A percentile compares a stretch with the other conserved stretches of the same genome.
Conservation (phyloP, 2,113 vertebrate genomes). For the Bos javanicus region DNA sequence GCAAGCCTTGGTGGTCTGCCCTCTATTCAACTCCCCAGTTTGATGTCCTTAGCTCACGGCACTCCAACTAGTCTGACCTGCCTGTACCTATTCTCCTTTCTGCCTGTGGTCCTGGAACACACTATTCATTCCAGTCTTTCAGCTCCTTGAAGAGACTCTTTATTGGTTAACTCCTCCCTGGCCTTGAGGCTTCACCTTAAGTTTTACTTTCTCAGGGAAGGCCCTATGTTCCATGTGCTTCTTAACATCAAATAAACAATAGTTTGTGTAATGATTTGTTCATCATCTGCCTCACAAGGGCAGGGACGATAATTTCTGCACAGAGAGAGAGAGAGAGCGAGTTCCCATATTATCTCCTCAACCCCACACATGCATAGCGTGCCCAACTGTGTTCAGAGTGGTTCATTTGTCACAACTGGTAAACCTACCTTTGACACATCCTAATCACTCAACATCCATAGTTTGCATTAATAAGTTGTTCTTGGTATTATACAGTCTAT, state of each 20-base stretch:
- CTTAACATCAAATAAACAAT: not conserved
- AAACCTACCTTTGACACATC: not conserved
- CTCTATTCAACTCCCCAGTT: not conserved
- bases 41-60: not conserved
- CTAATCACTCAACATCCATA: not conserved
- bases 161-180: not conserved
- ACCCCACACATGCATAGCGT: not conserved
- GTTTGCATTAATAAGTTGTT: not conserved
- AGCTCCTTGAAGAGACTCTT: not conserved
- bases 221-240: not conserved
- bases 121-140: not conserved
- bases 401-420: not conserved
- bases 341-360: not conserved
- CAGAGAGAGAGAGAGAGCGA: not conserved
- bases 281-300: not conserved
- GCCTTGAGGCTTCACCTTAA: not conserved
- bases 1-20: not conserved
- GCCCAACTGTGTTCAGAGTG: not conserved
- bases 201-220: not conserved
- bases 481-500: not conserved
- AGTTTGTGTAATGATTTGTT: not conserved
- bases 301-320: not conserved
- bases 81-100: not conserved
- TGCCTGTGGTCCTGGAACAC: not conserved
- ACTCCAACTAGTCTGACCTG: not conserved